Evolutionary conservation across 1,140 invertebrate genomes (phyloP).

Genomic region (Muscidifurax raptorellus): DNA sequence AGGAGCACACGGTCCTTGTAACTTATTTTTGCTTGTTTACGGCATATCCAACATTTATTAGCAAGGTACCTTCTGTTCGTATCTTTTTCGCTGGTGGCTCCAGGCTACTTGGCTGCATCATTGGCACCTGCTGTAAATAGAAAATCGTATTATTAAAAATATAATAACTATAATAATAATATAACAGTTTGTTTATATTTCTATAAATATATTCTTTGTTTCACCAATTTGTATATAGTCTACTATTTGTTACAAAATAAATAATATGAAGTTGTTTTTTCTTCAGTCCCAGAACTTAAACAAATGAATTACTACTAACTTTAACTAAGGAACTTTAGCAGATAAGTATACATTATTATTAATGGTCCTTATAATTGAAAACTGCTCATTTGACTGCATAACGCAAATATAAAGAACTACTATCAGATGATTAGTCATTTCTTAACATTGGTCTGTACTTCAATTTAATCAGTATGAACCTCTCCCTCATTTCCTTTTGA

Average conservation of each 20-base stretch:
- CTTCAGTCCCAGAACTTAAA: background rate
- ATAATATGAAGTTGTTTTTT: background rate
- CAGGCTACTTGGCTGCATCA: conserved; percentile 59
- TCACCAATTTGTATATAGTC: background rate
- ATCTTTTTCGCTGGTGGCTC: conserved; percentile 68
- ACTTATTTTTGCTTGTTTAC: conserved; percentile 8
- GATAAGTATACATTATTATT: too few relatives aligned
- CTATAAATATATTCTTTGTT: background rate
- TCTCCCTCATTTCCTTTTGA: too few relatives aligned
- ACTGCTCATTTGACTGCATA: too few relatives aligned
- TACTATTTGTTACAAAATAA: background rate
- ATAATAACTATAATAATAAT: background rate
- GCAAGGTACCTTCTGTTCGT: conserved; percentile 73
- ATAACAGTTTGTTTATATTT: too few relatives aligned
- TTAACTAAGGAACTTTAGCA: background rate
- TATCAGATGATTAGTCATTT: too few relatives aligned
- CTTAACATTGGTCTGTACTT: too few relatives aligned
- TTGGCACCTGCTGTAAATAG: conserved; percentile 59
- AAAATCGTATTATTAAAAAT: conserved; percentile 6
- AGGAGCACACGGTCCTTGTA: conserved; percentile 25
- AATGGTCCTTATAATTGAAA: too few relatives aligned
- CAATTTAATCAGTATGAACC: too few relatives aligned
- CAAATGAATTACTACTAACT: background rate
- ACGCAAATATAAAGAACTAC: too few relatives aligned
- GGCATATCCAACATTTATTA: conserved; percentile 53